Percentiles rank a stretch among this genome's conserved stretches.
Conservation (phyloP, 2,888 invertebrate genomes). For the Pegoplata infirma region DNA sequence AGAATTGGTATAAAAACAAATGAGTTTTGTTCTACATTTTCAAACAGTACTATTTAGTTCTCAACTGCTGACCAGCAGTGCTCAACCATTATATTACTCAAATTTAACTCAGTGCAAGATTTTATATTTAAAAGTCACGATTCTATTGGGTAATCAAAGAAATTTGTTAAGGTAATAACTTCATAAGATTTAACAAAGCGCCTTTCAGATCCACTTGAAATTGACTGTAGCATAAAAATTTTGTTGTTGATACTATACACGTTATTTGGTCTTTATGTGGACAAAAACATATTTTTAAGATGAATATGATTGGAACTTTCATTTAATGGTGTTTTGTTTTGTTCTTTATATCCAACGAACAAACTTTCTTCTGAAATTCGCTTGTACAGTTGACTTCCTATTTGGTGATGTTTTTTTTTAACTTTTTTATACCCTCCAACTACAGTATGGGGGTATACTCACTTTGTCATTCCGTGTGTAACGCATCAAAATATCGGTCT, state of each 20-base stretch:
- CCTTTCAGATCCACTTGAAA: neutral
- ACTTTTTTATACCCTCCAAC: no score
- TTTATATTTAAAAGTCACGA: neutral
- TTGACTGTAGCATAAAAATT: neutral
- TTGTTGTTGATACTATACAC: neutral
- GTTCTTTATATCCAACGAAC: neutral
- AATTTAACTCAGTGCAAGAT: neutral
- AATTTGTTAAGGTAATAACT: neutral
- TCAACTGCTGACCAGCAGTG: no score
- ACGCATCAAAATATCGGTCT: no score
- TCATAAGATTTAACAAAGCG: neutral
- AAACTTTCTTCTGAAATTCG: neutral
- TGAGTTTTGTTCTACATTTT: no score
- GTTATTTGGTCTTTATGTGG: neutral
- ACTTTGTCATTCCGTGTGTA: no score
- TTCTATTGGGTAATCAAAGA: neutral
- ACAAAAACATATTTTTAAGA: neutral
- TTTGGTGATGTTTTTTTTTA: no score
- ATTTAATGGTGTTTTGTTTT: neutral
- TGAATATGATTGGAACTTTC: neutral
- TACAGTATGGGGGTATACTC: no score
- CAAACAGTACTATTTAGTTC: no score
- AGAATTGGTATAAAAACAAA: no score
- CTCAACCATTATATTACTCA: neutral
- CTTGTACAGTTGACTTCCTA: neutral